Base-by-base conservation (phyloP, 1,140 invertebrate genomes). In the Catajapyx aquilonaris region DNA sequence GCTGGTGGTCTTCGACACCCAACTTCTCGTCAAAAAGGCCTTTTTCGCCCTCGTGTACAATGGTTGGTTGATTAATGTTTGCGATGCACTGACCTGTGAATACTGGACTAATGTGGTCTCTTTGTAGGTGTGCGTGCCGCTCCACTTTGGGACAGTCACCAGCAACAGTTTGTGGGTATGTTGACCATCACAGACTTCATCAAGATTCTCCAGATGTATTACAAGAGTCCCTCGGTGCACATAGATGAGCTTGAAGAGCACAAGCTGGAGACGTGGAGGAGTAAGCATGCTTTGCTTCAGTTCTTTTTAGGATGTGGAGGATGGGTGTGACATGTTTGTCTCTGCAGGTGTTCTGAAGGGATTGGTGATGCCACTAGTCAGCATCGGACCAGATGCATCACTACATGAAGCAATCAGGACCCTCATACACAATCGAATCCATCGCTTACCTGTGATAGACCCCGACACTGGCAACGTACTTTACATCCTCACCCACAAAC, bases 151-250 rank as follows among this genome's bases (percentile, higher is more conserved):
- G 90, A 98, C 54, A 87, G 80, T 41, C 62, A 68, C 34, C 72
- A 75, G 46, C 91, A 97, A 56, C 68, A 81, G 54, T 98, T 76
- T 57, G 79, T 87, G 20, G 85, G 93, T 33, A 97, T 99, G 93
- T 65, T 99, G 35, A 99, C 95, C 23, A 98, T 99, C 48, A 98
- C 95, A 32, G 95, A 99, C 61, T 98, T 99, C 56, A 99, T 99
- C 51, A 88, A 91, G 59, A 97, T 99, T 51, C 65, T 97, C 34
- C 78, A 91, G 61, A 94, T 90, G 75, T 94, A 96, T 63, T 93
- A 96, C 60, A 91, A 84, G 49, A 85, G 84, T 45, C 80, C 86
- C 15, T 70, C 76, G 45, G 78, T 87, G 40, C 69, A 72, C 39
- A 94, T 96, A 80, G 83, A 88, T 41, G 88, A 98, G 57, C 61